Percentiles rank a stretch among this genome's conserved stretches.
These are phyloP conservation scores for Hypomecis atomaria DNA, from an alignment of 2,888 invertebrate genomes.

Conservation along the genomic window DNA sequence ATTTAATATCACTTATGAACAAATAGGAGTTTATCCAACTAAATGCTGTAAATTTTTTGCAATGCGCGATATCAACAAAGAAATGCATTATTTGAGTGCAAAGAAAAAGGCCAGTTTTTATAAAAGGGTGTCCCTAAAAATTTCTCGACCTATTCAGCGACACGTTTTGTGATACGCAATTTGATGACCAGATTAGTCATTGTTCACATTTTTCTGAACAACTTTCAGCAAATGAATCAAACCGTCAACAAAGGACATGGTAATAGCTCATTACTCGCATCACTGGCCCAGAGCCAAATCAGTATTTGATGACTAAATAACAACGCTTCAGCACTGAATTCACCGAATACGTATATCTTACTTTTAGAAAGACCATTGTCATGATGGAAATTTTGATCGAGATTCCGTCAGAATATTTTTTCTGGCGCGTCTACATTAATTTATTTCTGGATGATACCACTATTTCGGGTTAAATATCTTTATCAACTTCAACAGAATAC, in stretches of 20 bases:
- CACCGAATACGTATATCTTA: slow-evolving; percentile 12
- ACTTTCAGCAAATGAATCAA: slow-evolving; percentile 50
- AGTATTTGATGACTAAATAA: slow-evolving; percentile 33
- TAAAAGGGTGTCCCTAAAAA: no score
- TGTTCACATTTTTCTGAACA: slow-evolving; percentile 36
- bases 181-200: slow-evolving; percentile 27
- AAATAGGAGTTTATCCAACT: no score
- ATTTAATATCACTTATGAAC: no score
- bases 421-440: not conserved
- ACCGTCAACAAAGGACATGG: slow-evolving; percentile 59
- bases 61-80: no score
- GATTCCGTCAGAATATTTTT: not conserved
- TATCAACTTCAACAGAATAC: no score
- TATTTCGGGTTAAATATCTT: no score
- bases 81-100: no score
- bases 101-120: no score
- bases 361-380: slow-evolving; percentile 7
- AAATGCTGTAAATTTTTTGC: no score
- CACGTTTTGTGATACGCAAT: slow-evolving; percentile 22
- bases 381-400: slow-evolving; percentile 3
- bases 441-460: no score
- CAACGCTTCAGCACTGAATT: slow-evolving; percentile 15
- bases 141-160: not conserved
- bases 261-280: slow-evolving; percentile 69
- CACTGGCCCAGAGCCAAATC: slow-evolving; percentile 50